Evolutionary conservation across 2,888 invertebrate genomes (phyloP), one percentile per base, ranked within the genome.

Genomic region (Eupelmus urozonus): DNA sequence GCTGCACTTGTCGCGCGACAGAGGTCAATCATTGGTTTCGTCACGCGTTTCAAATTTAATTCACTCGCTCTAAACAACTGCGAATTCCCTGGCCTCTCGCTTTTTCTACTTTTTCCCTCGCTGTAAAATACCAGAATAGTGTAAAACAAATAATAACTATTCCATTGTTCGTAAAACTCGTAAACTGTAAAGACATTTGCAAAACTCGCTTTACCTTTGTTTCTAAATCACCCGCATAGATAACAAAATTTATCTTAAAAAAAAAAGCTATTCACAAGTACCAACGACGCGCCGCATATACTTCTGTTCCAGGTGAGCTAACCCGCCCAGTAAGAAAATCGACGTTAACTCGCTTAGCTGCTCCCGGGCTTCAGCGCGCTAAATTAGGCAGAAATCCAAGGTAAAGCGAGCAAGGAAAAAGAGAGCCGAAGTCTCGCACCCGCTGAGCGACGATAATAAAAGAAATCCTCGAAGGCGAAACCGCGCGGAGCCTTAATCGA

Each of bases 401-500:
- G n/a, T n/a, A n/a, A n/a, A n/a, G n/a, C n/a, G 9, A 34, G 23
- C 53, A 63, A 25, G 45, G 2, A 55, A 51, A 63, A 57, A 70
- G 40, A 65, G 27, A 34, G 34, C 34, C 9, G 9, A 34, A 34
- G 34, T 9, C 34, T 3, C 5, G 45, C 9, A 27, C 53, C 25
- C 25, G n/a, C 42, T 63, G 45, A 57, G 69, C 69, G 55, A 55
- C 49, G 70, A 57, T 67, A 63, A 69, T 69, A 53, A 72, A 67
- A 63, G 55, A 69, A 78, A 78, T 63, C 49, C 63, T 20, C 60
- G 29, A 51, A 23, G n/a, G n/a, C 49, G 62, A 51, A 69, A 67
- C 49, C 45, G 53, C 71, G 59, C 42, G 29, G 55, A 13, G 34
- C 51, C 62, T 72, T 67, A 59, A n/a, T n/a, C n/a, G n/a, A n/a